These are phyloP conservation scores for Cryptosula pallasiana DNA, from an alignment of 2,888 invertebrate genomes.

Conservation along the genomic window DNA sequence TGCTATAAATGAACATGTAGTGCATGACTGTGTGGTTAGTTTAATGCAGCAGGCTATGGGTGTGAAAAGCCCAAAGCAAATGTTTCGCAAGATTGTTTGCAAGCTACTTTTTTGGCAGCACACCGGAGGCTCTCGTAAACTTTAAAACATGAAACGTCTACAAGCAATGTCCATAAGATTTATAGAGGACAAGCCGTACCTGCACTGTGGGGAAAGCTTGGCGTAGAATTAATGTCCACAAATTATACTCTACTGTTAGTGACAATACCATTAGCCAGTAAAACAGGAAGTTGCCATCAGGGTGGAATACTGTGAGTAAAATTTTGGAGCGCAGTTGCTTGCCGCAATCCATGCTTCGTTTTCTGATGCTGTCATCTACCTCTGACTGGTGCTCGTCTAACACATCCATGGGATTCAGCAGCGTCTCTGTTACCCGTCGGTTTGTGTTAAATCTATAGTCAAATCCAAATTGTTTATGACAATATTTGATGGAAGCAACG, in stretches of 20 bases:
- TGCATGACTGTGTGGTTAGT: no score
- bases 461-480: no score
- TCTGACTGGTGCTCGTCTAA: background rate
- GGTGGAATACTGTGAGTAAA: conserved; percentile 66
- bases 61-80: no score
- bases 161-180: no score
- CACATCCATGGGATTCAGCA: background rate
- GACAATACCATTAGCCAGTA: conserved; percentile 89
- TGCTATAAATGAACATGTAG: no score
- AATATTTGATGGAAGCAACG: background rate
- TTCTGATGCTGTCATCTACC: background rate
- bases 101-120: no score
- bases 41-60: no score
- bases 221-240: conserved; percentile 90
- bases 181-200: background rate
- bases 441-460: conserved; percentile 12
- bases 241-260: conserved; percentile 82
- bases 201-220: conserved; percentile 90
- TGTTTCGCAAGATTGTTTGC: no score
- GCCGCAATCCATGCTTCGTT: background rate
- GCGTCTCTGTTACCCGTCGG: background rate
- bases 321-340: background rate
- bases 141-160: no score
- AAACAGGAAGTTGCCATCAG: conserved; percentile 92
- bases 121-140: no score